Evolutionary conservation across 2,113 vertebrate genomes (phyloP).

Genomic region (Misgurnus mizolepis): DNA sequence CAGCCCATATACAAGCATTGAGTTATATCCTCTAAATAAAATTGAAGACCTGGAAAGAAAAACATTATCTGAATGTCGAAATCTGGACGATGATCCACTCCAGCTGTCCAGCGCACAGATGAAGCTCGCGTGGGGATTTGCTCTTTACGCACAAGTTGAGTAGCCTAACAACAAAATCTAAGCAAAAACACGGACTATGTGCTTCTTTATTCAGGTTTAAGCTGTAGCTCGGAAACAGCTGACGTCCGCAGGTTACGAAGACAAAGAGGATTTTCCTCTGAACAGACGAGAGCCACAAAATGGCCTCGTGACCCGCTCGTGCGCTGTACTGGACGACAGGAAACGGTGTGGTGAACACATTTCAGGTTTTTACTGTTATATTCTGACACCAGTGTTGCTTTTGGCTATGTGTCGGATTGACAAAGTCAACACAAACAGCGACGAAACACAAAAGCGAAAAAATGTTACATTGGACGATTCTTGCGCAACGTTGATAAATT

Average conservation of each 20-base stretch:
- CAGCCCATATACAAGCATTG: too few relatives aligned
- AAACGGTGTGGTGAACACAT: neutral
- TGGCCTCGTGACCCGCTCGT: constrained; percentile 49
- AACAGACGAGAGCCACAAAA: constrained; percentile 15
- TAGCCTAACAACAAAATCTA: neutral
- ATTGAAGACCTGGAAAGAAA: neutral
- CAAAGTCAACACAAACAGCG: neutral
- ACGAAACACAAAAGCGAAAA: neutral
- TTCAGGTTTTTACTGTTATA: neutral
- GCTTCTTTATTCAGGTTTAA: neutral
- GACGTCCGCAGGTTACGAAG: neutral
- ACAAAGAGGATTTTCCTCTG: constrained; percentile 29
- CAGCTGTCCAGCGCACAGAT: neutral
- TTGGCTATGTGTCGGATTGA: neutral
- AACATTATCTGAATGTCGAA: neutral
- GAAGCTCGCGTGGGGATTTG: neutral
- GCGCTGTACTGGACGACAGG: neutral
- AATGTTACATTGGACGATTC: neutral
- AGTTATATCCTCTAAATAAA: neutral
- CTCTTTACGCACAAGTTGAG: neutral
- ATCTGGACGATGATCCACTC: neutral
- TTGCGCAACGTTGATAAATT: constrained; percentile 19
- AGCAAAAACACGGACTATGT: neutral
- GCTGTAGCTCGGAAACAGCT: constrained; percentile 11
- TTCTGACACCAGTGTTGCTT: constrained; percentile 7